Percentiles rank a stretch among this genome's conserved stretches.
Evolutionary conservation across 2,888 invertebrate species (phyloP).

Genomic region (Melanotus villosus): DNA sequence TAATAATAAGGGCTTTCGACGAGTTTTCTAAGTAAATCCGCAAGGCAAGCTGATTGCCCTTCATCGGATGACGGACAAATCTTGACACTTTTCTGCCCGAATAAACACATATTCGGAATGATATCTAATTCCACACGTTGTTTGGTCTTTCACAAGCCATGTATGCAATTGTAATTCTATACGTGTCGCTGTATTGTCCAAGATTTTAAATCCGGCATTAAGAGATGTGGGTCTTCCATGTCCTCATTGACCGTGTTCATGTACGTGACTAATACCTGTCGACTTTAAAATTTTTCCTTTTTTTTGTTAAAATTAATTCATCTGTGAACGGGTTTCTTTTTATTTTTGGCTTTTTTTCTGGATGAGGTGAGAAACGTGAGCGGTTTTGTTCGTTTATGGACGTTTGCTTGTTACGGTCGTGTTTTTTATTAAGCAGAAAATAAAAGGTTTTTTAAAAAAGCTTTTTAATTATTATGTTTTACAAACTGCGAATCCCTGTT

Average conservation of each 20-base stretch:
- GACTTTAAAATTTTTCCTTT: constrained; percentile 54
- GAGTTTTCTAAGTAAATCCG: constrained; percentile 21
- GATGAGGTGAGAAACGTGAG: neutral
- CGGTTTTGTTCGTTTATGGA: neutral
- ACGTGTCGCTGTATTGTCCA: constrained; percentile 57
- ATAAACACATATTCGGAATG: constrained; percentile 52
- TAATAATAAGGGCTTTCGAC: constrained; percentile 20
- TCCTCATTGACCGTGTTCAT: constrained; percentile 60
- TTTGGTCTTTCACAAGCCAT: constrained; percentile 40
- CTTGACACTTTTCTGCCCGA: constrained; percentile 64
- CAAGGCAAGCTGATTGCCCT: constrained; percentile 14
- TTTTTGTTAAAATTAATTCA: constrained; percentile 34
- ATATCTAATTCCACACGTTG: constrained; percentile 44
- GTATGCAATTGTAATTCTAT: constrained; percentile 60
- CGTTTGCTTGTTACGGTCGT: neutral
- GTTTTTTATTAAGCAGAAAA: no score
- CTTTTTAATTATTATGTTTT: no score
- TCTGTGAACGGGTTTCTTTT: constrained; percentile 25
- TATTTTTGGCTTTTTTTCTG: neutral
- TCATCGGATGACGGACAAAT: constrained; percentile 49
- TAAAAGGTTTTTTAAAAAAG: no score
- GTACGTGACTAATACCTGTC: constrained; percentile 65
- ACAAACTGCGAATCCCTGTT: no score
- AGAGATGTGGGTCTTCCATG: constrained; percentile 61
- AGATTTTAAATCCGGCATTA: constrained; percentile 31